These are phyloP conservation scores for Polyploca ridens DNA, from an alignment of 2,888 invertebrate genomes.

Conservation along the genomic window DNA sequence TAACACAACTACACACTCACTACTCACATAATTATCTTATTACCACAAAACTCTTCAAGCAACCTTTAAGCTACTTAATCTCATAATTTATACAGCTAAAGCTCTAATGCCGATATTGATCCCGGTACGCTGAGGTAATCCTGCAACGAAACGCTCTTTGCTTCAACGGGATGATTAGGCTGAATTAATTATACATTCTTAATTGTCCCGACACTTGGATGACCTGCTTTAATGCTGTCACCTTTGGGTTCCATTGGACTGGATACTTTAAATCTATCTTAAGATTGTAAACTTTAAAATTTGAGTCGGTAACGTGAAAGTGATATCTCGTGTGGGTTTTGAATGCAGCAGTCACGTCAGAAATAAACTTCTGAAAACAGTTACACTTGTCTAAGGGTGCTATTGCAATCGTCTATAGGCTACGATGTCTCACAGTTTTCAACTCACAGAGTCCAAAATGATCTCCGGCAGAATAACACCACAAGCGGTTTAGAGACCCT, in stretches of 20 bases:
- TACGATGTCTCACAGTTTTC: too few relatives aligned
- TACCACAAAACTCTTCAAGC: constrained; percentile 24
- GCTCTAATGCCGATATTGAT: constrained; percentile 31
- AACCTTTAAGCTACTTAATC: constrained; percentile 32
- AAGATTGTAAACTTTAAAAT: neutral
- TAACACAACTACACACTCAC: neutral
- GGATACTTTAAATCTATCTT: constrained; percentile 14
- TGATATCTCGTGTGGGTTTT: too few relatives aligned
- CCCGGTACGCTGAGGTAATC: constrained; percentile 26
- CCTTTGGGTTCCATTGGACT: neutral
- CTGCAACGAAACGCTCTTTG: constrained; percentile 31
- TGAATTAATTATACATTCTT: constrained; percentile 30
- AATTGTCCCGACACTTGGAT: neutral
- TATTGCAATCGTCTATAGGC: too few relatives aligned
- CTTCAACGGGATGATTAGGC: constrained; percentile 30
- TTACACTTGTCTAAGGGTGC: too few relatives aligned
- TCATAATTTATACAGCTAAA: constrained; percentile 33
- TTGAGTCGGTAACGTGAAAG: too few relatives aligned
- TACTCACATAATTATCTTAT: constrained; percentile 13
- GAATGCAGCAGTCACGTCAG: too few relatives aligned
- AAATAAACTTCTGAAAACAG: too few relatives aligned
- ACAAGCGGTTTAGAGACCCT: too few relatives aligned
- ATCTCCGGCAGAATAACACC: too few relatives aligned
- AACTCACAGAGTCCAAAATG: too few relatives aligned
- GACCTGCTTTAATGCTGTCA: constrained; percentile 22